Conservation (phyloP, 1,140 invertebrate genomes). For the Drosophila watanabei region DNA sequence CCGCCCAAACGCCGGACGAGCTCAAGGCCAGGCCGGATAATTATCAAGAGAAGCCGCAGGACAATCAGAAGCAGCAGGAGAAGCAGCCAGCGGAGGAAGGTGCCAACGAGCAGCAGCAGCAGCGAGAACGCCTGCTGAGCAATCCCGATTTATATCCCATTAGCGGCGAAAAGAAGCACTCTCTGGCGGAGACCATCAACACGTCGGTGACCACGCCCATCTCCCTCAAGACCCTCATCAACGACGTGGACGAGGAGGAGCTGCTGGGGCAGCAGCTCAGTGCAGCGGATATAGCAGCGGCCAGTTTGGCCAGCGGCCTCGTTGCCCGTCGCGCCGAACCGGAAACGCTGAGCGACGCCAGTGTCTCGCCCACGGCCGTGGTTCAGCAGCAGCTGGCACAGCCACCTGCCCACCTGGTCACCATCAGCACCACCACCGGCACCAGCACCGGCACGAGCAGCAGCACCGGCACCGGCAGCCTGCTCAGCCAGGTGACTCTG, state of each 20-base stretch:
- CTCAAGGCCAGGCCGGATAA: conserved; percentile 42
- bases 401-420: conserved; percentile 20
- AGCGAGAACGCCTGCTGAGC: conserved; percentile 24
- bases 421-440: neutral
- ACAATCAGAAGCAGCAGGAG: conserved; percentile 7
- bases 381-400: conserved; percentile 39
- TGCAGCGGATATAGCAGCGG: conserved; percentile 78
- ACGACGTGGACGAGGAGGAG: conserved; percentile 79
- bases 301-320: conserved; percentile 75
- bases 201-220: conserved; percentile 81
- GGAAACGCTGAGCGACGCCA: conserved; percentile 80
- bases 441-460: conserved; percentile 11
- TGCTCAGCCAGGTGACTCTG: conserved; percentile 36
- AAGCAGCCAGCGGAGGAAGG: neutral
- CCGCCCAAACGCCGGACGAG: conserved; percentile 74
- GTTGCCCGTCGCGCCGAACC: conserved; percentile 78
- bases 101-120: conserved; percentile 25
- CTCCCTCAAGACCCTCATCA: conserved; percentile 79
- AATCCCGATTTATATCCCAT: conserved; percentile 23
- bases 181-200: conserved; percentile 74
- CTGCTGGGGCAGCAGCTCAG: conserved; percentile 64
- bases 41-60: conserved; percentile 12
- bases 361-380: conserved; percentile 74
- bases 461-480: conserved; percentile 19
- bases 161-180: conserved; percentile 71